These are phyloP conservation scores for Dryas iulia DNA, from an alignment of 1,140 invertebrate genomes.

Conservation along the genomic window DNA sequence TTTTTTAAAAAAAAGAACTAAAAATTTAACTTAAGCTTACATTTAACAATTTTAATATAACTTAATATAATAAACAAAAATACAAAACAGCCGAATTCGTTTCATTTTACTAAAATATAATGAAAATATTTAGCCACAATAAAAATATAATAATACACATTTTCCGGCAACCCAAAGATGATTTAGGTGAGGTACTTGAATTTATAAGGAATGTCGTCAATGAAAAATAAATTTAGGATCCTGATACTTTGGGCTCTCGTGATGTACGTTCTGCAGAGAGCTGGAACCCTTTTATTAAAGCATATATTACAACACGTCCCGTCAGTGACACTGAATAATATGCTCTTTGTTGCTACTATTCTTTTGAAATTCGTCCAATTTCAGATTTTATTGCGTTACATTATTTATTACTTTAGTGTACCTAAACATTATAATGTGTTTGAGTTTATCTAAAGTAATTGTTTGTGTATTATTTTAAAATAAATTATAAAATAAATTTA, in stretches of 20 bases:
- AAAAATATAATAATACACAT: background rate
- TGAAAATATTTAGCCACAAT: background rate
- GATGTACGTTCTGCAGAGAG: conserved; percentile 64
- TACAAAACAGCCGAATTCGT: background rate
- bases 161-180: conserved; percentile 12
- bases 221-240: conserved; percentile 69
- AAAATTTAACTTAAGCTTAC: too few species aligned
- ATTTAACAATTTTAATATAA: too few species aligned
- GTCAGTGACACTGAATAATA: conserved; percentile 76
- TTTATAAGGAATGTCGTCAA: conserved; percentile 35
- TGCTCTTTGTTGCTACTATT: conserved; percentile 73
- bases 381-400: conserved; percentile 68
- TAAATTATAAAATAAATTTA: too few species aligned
- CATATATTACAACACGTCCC: conserved; percentile 76
- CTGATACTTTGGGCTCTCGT: conserved; percentile 61
- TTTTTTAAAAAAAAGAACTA: too few species aligned
- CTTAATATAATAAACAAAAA: background rate
- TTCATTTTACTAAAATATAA: background rate
- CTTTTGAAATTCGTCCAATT: conserved; percentile 60
- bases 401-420: conserved; percentile 58
- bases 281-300: conserved; percentile 79
- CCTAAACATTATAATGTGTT: background rate
- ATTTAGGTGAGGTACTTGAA: conserved; percentile 31
- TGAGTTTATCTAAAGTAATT: conserved; percentile 8
- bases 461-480: too few species aligned